Base-by-base conservation (phyloP, 2,888 invertebrate genomes). In the Leucophenga montana region DNA sequence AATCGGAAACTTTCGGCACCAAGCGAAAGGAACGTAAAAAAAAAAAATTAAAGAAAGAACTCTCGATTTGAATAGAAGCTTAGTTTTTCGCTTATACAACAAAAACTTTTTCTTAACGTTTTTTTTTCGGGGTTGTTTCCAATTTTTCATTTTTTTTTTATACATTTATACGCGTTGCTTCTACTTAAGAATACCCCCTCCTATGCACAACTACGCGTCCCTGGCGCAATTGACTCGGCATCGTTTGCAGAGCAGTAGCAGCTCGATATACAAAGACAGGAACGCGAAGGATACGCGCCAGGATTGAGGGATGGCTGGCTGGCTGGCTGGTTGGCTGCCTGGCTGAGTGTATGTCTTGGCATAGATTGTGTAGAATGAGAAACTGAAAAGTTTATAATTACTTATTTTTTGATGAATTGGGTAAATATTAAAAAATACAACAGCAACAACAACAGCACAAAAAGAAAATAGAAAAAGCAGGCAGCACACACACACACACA, bases 341-440 rank as follows among this genome's bases (percentile, higher is more conserved):
- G 39, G 39, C 39, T 39, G 54, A 27, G 53, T 56, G 56, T 66
- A 66, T 59, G 69, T 66, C 33, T 48, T 54, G 33, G 44, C 16
- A 18, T 57, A 22, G 57, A 27, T 31, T n/a, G 39, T 39, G 8
- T 72, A 73, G 75, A 78, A 59, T 79, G 72, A 77, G 80, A 78
- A 81, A 83, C 77, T 78, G 78, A 85, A 81, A 85, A 83, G 81
- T 86, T 86, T 86, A 86, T 85, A 85, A 85, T 85, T 86, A 85
- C 87, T 85, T 86, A 85, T 86, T 85, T 83, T 85, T 85, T 86
- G 85, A 86, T 85, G 85, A 86, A 86, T 86, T 85, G 87, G 86
- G 85, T 86, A 85, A 85, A 85, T 86, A 85, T 81, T 83, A 83
- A 84, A 81, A 81, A 83, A 75, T 68, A 73, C 71, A 59, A 46